Conservation (phyloP, 2,113 vertebrate species). For the Recurvirostra avosetta region DNA sequence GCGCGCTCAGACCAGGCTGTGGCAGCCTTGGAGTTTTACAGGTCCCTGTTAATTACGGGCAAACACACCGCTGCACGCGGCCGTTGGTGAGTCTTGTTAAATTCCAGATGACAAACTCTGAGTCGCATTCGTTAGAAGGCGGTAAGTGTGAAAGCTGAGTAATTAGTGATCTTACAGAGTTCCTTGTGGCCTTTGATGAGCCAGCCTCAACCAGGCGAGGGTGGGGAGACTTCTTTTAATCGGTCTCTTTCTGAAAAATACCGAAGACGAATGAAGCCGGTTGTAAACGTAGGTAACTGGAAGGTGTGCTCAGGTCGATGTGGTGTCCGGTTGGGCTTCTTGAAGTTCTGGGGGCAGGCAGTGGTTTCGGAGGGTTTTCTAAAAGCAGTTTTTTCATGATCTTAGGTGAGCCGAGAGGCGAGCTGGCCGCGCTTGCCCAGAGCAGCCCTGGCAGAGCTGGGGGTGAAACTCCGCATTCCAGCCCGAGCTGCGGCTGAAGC, state of each 20-base stretch:
- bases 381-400: fast-evolving
- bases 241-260: not conserved
- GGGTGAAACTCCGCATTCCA: fast-evolving
- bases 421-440: not conserved
- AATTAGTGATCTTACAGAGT: not conserved
- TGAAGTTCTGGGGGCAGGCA: not conserved
- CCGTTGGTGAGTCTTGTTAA: fast-evolving
- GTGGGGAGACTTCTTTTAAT: not conserved
- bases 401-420: fast-evolving
- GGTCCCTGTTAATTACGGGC: not conserved
- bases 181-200: not conserved
- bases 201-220: not conserved
- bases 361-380: not conserved
- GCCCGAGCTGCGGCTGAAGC: not conserved
- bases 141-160: not conserved
- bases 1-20: not conserved
- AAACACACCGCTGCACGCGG: fast-evolving
- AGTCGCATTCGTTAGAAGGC: not conserved
- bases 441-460: not conserved
- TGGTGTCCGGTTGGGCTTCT: not conserved
- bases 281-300: not conserved
- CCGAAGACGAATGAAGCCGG: fast-evolving
- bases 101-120: not conserved
- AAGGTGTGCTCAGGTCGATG: not conserved
- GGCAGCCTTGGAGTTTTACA: not conserved